Base-by-base conservation (phyloP, 2,888 invertebrate species). In the Agrenia bidenticulata region DNA sequence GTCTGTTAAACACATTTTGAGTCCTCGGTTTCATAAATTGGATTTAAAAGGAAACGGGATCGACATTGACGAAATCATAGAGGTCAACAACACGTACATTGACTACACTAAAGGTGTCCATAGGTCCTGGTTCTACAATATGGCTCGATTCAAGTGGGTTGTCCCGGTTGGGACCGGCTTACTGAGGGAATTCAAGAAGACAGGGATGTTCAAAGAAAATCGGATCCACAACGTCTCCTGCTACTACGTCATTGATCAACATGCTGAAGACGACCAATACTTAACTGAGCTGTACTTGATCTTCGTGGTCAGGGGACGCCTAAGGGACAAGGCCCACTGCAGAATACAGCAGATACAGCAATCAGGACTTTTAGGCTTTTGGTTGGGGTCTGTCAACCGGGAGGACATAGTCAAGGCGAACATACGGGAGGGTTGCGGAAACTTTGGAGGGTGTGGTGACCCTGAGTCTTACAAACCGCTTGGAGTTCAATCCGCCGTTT, bases 251-350 rank as follows among this genome's bases (percentile, higher is more conserved):
- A 42, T 19, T 5, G 41, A 58, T 45, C 2, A 21, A 2, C 9
- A 45, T 2, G 49, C 23, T 17, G 54, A 54, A 9, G 58, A 58
- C 26, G 58, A 58, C 45, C 58, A 58, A 26, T 39, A 58, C 45
- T n/a, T 58, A 4, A 24, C 11, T 11, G 11, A 32, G 11, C 32
- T 4, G 32, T 4, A 32, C 32, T 7, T 11, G 32, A 23, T 7
- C 17, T 51, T 45, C 26, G 24, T 58, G 24, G 41, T 45, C 17
- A 11, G 58, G 23, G 58, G 58, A 19, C 23, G 58, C 17, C n/a
- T 58, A 24, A 4, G 26, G n/a, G 58, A 49, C 17, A 58, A 58
- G 19, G 58, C 58, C 15, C 13, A 58, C 11, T 5, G 41, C 2
- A 32, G 5, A 11, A 4, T 32, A 11, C 5, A 32, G 32, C 32